Evolutionary conservation across 2,888 invertebrate species (phyloP).

Genomic region (Volucella inflata): DNA sequence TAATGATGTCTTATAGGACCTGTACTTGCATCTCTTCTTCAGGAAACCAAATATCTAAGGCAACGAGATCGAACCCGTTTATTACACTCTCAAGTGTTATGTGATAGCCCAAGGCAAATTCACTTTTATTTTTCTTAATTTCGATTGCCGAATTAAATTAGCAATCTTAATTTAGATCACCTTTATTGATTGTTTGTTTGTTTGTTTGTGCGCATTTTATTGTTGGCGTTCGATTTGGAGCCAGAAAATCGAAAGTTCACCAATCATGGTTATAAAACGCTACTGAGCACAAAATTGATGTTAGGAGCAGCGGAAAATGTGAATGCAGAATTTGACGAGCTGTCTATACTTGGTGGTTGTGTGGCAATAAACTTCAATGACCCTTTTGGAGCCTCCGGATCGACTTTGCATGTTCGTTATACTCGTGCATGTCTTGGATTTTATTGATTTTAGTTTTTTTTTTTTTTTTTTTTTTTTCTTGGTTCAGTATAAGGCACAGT

Average conservation of each 20-base stretch:
- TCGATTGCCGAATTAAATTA: constrained; percentile 19
- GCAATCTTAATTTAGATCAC: constrained; percentile 29
- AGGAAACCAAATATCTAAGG: constrained; percentile 8
- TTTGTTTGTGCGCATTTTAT: constrained; percentile 4
- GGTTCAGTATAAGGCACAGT: background rate
- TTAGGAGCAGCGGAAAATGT: constrained; percentile 1
- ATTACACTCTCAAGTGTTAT: constrained; percentile 1
- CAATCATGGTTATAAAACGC: constrained; percentile 36
- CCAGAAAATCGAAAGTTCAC: constrained; percentile 52
- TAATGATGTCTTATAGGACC: no score
- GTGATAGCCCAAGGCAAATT: constrained; percentile 4
- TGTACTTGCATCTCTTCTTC: constrained; percentile 1
- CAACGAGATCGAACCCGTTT: background rate
- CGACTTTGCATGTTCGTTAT: background rate
- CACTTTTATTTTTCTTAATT: background rate
- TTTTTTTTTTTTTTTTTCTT: background rate
- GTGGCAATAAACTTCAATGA: constrained; percentile 67
- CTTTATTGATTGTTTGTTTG: background rate
- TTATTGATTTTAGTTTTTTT: constrained; percentile 52
- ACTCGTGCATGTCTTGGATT: constrained; percentile 11
- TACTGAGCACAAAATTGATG: constrained; percentile 23
- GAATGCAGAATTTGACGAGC: constrained; percentile 8
- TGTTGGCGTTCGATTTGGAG: constrained; percentile 5
- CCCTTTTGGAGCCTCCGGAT: constrained; percentile 40
- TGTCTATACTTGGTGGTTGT: constrained; percentile 5